phyloP scores from a whole-genome alignment of 2,797 vertebrate genomes.

The Acrocephalus scirpaceus region DNA sequence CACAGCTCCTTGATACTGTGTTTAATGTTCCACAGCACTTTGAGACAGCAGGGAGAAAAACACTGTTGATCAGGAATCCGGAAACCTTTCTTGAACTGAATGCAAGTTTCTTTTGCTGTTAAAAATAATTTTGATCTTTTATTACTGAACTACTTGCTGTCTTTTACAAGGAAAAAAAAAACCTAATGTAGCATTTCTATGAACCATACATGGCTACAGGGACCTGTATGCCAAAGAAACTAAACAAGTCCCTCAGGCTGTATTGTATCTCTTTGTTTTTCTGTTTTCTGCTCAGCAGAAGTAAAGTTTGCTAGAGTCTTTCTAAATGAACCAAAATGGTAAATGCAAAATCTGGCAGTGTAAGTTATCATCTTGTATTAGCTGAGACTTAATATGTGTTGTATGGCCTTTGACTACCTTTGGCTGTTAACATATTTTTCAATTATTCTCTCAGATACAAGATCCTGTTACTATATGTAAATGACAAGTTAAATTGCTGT shows the following conservation, averaged over 20 bases:
- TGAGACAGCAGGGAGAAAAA: background rate
- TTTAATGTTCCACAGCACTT: background rate
- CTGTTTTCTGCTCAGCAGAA: conserved; percentile 6
- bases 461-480: conserved; percentile 33
- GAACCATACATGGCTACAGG: background rate
- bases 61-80: background rate
- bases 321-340: conserved; percentile 42
- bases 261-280: background rate
- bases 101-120: background rate
- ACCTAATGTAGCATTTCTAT: background rate
- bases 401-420: conserved; percentile 41
- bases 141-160: background rate
- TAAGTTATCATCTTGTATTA: conserved; percentile 42
- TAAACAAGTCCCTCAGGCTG: background rate
- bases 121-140: conserved; percentile 31
- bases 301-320: conserved; percentile 37
- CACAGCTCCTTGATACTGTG: background rate
- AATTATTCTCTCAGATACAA: conserved; percentile 42
- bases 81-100: background rate
- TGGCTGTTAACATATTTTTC: conserved; percentile 16
- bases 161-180: conserved; percentile 12
- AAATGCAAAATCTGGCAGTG: conserved; percentile 36
- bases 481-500: conserved; percentile 39
- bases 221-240: conserved; percentile 2
- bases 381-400: conserved; percentile 6